Conservation (phyloP, 2,888 invertebrate species). For the Epinotia nisella region DNA sequence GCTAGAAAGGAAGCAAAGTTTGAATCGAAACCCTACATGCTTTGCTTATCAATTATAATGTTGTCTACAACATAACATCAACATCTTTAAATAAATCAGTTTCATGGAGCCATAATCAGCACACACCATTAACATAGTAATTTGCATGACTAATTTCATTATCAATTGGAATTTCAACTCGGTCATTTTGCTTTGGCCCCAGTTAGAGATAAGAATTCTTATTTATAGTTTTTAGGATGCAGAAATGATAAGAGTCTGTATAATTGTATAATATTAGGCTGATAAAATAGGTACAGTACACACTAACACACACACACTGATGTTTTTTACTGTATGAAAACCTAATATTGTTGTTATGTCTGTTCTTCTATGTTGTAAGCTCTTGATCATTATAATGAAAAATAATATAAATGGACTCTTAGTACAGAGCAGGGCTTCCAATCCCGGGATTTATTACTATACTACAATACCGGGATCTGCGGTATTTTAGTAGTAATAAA, state of each 20-base stretch:
- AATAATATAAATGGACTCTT: too few relatives aligned
- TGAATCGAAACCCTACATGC: background rate
- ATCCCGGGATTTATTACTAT: too few relatives aligned
- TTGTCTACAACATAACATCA: too few relatives aligned
- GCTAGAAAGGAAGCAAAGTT: background rate
- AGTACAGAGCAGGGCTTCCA: too few relatives aligned
- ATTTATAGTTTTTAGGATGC: slow-evolving; percentile 35
- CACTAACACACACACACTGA: background rate
- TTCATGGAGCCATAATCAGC: background rate
- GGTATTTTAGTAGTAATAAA: too few relatives aligned
- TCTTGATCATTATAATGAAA: too few relatives aligned
- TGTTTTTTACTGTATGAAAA: too few relatives aligned
- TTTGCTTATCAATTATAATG: background rate
- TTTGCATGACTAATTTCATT: slow-evolving; percentile 32
- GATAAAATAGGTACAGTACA: too few relatives aligned
- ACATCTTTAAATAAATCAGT: background rate
- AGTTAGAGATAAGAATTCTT: slow-evolving; percentile 25
- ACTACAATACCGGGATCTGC: too few relatives aligned
- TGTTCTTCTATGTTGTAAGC: too few relatives aligned
- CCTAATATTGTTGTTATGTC: too few relatives aligned
- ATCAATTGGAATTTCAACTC: slow-evolving; percentile 35
- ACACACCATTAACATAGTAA: background rate
- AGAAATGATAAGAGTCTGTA: slow-evolving; percentile 26
- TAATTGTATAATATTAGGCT: background rate
- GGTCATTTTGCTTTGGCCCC: slow-evolving; percentile 10